Base-by-base conservation (phyloP, 92 coral and sea anemone species). In the Ricordea florida region DNA sequence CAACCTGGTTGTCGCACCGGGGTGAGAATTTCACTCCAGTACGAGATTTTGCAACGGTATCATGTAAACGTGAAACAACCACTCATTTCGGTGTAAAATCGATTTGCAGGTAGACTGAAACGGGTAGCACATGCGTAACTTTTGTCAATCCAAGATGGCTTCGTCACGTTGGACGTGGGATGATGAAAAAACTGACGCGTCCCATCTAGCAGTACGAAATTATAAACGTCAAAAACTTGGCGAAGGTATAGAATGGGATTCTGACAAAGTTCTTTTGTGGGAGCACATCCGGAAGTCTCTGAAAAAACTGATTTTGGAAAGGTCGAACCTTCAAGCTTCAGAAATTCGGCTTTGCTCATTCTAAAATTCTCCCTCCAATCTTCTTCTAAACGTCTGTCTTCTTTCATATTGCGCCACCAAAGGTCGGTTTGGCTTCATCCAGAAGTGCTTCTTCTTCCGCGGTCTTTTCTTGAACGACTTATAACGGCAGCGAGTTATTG, bases 181-280 rank as follows among this genome's bases (percentile, higher is more conserved):
- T 16, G 48, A 78, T 40, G 69, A 78, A 17, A 46, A 50, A 40
- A 65, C 77, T 45, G 76, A 64, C 57, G 26, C 35, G 48, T 41
- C 68, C 68, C 20, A 66, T 4, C 5, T 30, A 3, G 24, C 48
- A 36, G 46, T 68, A 28, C 66, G 68, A 68, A 58, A 59, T 24
- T 78, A 38, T 29, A 78, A 78, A 57, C 37, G 35, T 20, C 76
- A 77, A 57, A 77, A 53, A 58, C 73, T 77, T 8, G 84, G 67
- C 46, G 77, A 77, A 38, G 65, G 56, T 21, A 36, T 48, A 11
- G 76, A 34, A 30, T 77, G 77, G 78, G 56, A 67, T 43, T 78
- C 47, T 11, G 78, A 78, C 56, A 68, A 78, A 68, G 77, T 67
- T 10, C 68, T 35, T 15, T 20, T 67, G 78, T 43, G 22, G 8